Evolutionary conservation across 2,113 vertebrate species (phyloP).

Genomic region (Hydropotes inermis): DNA sequence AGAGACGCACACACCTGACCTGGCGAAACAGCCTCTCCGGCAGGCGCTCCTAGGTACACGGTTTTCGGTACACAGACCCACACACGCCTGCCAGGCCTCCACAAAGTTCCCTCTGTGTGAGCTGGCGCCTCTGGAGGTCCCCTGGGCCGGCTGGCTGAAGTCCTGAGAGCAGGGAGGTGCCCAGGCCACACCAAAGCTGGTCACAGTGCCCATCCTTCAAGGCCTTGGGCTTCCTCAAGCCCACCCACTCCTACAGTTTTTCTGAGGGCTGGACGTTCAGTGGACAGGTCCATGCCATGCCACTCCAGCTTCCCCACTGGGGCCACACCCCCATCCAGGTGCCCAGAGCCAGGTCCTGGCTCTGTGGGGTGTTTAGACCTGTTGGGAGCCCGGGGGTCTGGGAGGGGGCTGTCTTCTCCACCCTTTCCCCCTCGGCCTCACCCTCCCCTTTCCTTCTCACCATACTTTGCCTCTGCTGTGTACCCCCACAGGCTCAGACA

Average conservation of each 20-base stretch:
- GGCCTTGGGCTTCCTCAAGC: not conserved
- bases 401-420: not conserved
- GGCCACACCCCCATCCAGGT: not conserved
- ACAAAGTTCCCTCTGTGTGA: slow-evolving; percentile 71
- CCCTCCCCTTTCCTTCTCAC: not conserved
- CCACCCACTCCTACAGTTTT: not conserved
- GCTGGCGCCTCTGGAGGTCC: slow-evolving; percentile 42
- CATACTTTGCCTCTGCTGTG: slow-evolving; percentile 29
- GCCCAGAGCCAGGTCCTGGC: not conserved
- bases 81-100: slow-evolving; percentile 61
- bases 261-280: not conserved
- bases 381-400: not conserved
- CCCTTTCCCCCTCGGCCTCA: not conserved
- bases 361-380: not conserved
- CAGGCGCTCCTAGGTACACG: not conserved
- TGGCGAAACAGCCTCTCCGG: not conserved
- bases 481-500: slow-evolving; percentile 40
- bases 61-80: not conserved
- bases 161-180: not conserved
- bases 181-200: not conserved
- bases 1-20: slow-evolving; percentile 28
- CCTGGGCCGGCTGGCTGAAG: slow-evolving; percentile 32
- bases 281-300: slow-evolving; percentile 19
- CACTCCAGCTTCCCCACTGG: not conserved
- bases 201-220: not conserved